These are phyloP conservation scores for Lasius platythorax DNA, from an alignment of 2,888 invertebrate species.

Conservation along the genomic window DNA sequence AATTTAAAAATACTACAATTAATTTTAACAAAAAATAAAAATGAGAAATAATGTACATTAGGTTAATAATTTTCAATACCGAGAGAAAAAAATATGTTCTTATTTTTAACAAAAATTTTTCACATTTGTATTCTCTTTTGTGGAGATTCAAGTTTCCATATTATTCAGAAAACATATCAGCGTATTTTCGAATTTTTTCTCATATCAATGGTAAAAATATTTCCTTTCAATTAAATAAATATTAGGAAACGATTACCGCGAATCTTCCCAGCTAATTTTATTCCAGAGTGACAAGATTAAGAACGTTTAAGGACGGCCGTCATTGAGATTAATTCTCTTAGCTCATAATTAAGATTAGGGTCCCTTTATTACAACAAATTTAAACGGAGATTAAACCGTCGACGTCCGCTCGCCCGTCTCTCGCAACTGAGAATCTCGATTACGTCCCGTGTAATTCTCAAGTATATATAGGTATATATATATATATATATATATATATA, in stretches of 20 bases:
- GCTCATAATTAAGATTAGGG: conserved; percentile 63
- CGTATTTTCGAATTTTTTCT: not conserved
- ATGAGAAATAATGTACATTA: not conserved
- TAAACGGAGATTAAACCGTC: conserved; percentile 59
- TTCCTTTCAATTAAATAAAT: conserved; percentile 30
- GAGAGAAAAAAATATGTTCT: not conserved
- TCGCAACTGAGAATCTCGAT: conserved; percentile 48
- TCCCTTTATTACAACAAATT: conserved; percentile 57
- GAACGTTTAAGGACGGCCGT: conserved; percentile 59
- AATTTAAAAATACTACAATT: conserved; percentile 4
- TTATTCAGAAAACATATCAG: not conserved
- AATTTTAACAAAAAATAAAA: not conserved
- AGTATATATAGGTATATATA: not conserved
- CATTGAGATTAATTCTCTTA: conserved; percentile 63
- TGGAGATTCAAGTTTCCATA: not conserved
- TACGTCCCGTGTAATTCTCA: conserved; percentile 49
- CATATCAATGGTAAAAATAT: not conserved
- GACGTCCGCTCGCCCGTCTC: conserved; percentile 35
- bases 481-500: not conserved
- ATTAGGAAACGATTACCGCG: conserved; percentile 43
- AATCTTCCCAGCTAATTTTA: conserved; percentile 28
- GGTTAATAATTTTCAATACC: not conserved
- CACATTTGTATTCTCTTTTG: not conserved
- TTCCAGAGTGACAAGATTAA: conserved; percentile 52
- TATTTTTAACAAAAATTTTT: not conserved